Conservation (phyloP, 2,888 invertebrate genomes). For the Andrena marginata region DNA sequence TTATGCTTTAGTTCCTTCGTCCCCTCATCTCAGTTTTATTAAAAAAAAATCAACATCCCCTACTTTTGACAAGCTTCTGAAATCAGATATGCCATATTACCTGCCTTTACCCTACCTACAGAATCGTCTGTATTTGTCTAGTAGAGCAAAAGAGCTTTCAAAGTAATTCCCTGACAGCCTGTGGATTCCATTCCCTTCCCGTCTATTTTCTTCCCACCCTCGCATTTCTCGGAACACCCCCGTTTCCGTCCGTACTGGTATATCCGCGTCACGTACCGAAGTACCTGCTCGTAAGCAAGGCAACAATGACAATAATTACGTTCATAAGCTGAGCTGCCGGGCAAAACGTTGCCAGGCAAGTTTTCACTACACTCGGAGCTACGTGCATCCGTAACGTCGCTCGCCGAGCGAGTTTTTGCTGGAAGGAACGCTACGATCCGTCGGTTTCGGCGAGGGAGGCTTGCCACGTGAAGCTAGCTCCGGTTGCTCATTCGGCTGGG, state of each 20-base stretch:
- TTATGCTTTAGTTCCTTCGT: no score
- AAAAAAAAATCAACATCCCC: no score
- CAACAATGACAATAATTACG: neutral
- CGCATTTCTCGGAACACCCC: no score
- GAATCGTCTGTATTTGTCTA: no score
- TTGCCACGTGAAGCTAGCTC: neutral
- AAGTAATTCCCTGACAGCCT: no score
- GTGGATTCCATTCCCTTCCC: no score
- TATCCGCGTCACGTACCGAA: neutral
- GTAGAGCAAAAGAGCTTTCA: no score
- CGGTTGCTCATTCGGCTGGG: neutral
- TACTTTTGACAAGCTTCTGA: no score
- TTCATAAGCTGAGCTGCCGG: neutral
- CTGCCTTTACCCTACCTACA: neutral
- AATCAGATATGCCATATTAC: no score
- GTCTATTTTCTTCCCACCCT: no score
- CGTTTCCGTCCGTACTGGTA: neutral
- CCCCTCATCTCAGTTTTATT: no score
- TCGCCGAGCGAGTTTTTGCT: neutral
- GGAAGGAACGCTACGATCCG: neutral
- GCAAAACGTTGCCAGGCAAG: neutral
- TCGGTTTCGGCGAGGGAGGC: neutral
- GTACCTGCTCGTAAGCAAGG: neutral
- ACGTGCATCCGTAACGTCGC: neutral
- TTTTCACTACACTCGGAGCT: neutral